Evolutionary conservation across 2,888 invertebrate species (phyloP).

Genomic region (Lithophane leautieri): DNA sequence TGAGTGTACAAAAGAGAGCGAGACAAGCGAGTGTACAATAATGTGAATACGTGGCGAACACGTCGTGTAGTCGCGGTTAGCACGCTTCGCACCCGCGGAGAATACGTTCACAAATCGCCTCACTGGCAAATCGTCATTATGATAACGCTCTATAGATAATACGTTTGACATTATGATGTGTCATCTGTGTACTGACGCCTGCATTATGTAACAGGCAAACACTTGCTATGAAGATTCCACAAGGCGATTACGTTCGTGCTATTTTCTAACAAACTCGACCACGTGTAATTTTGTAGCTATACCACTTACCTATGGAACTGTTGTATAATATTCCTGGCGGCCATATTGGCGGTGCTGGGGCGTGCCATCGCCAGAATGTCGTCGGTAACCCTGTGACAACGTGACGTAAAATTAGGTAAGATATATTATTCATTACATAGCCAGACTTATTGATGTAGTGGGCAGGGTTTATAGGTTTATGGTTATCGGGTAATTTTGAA

Average conservation of each 20-base stretch:
- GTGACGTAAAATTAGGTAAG: constrained; percentile 6
- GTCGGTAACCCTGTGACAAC: constrained; percentile 94
- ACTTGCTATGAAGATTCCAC: neutral
- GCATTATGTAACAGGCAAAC: neutral
- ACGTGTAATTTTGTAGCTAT: neutral
- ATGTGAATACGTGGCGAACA: no score
- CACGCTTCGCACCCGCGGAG: no score
- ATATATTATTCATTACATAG: no score
- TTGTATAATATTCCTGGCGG: constrained; percentile 94
- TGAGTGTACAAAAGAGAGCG: no score
- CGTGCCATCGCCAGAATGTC: constrained; percentile 97
- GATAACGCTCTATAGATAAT: no score
- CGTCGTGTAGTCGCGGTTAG: no score
- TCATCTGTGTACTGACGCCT: neutral
- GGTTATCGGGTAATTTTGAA: neutral
- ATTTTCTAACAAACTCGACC: neutral
- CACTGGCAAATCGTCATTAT: no score
- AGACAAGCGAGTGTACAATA: no score
- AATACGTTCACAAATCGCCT: no score
- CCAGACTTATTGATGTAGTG: constrained; percentile 16
- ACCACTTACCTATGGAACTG: constrained; percentile 93
- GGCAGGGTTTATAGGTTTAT: neutral
- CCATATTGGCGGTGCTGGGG: constrained; percentile 93
- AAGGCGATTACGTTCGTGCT: no score
- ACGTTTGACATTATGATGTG: no score